Evolutionary conservation across 2,113 vertebrate genomes (phyloP).

Genomic region (Pitta sordida): DNA sequence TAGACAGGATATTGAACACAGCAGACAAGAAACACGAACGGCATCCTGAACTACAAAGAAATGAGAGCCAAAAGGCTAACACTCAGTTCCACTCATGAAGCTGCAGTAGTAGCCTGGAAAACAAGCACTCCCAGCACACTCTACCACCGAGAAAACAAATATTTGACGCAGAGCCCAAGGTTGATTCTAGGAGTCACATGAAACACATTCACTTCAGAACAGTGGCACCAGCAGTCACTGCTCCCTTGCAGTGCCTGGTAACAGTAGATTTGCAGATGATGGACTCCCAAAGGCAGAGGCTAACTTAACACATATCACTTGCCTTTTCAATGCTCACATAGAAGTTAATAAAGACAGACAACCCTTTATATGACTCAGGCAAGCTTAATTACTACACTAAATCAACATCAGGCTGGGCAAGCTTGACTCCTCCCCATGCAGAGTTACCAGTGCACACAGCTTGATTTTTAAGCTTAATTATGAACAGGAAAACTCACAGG

Average conservation of each 20-base stretch:
- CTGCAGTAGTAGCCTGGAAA: neutral
- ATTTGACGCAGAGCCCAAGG: neutral
- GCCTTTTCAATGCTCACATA: neutral
- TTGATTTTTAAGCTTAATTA: neutral
- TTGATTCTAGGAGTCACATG: neutral
- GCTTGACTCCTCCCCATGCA: neutral
- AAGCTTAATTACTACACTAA: neutral
- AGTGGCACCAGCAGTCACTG: neutral
- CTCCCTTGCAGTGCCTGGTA: neutral
- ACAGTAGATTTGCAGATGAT: neutral
- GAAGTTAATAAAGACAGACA: neutral
- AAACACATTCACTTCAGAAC: neutral
- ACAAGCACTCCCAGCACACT: neutral
- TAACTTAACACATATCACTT: neutral
- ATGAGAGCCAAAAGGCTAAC: neutral
- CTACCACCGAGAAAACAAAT: neutral
- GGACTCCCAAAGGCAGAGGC: neutral
- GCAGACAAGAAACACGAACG: constrained; percentile 1
- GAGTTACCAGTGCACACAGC: neutral
- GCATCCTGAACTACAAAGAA: neutral
- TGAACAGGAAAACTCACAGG: neutral
- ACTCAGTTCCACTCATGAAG: neutral
- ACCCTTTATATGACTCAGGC: neutral
- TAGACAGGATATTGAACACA: neutral
- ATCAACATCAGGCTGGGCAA: neutral